A percentile compares a stretch with the other conserved stretches of the same genome.
phyloP scores from a whole-genome alignment of 1,140 invertebrate species.

The Chlorops oryzae region DNA sequence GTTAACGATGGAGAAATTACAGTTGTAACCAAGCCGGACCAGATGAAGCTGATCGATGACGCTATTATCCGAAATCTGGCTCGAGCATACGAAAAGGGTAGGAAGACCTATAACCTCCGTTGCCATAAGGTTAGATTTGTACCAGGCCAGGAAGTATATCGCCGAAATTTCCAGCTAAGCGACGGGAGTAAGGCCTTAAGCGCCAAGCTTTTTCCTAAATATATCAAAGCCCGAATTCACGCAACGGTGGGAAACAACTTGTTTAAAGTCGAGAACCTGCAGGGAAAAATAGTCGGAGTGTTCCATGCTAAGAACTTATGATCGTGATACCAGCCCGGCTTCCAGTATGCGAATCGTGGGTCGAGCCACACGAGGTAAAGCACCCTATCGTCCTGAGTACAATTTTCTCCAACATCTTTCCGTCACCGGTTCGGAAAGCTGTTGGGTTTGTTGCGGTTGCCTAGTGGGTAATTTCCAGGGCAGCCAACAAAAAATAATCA shows the following conservation, averaged over 20 bases:
- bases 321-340: background rate
- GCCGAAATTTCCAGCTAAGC: background rate
- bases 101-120: background rate
- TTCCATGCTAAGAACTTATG: background rate
- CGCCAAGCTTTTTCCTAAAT: background rate
- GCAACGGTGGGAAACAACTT: background rate
- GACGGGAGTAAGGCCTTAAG: background rate
- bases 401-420: background rate
- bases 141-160: background rate
- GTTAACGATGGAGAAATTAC: background rate
- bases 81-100: background rate
- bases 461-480: too few species aligned
- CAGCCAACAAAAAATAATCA: too few species aligned
- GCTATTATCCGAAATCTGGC: background rate
- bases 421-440: background rate
- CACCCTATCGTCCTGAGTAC: too few species aligned
- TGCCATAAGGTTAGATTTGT: background rate
- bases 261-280: background rate
- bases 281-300: background rate
- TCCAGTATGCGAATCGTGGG: too few species aligned
- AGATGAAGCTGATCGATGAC: background rate
- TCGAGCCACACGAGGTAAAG: too few species aligned
- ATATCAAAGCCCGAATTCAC: background rate
- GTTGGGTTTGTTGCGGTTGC: background rate
- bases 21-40: background rate